Conservation (phyloP, 2,797 vertebrate species). For the Hippopotamyrus pictus region DNA sequence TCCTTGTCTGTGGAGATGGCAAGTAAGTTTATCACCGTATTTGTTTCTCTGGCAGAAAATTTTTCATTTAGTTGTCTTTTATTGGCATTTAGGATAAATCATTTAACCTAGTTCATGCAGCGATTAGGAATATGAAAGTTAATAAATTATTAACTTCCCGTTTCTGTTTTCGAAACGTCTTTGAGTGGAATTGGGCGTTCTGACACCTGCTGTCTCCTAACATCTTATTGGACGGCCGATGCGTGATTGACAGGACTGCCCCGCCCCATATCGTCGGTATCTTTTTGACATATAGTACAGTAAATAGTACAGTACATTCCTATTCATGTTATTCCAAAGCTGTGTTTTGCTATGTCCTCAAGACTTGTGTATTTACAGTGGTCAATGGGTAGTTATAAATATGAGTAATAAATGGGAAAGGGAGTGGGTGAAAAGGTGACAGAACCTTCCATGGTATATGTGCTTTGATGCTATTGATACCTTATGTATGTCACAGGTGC, state of each 20-base stretch:
- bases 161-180: background rate
- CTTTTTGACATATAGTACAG: background rate
- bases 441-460: background rate
- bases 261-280: background rate
- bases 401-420: background rate
- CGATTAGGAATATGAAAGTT: background rate
- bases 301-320: background rate
- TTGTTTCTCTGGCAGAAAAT: background rate
- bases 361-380: background rate
- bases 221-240: background rate
- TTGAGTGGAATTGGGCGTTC: background rate
- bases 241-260: background rate
- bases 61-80: background rate
- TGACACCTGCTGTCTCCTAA: background rate
- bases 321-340: background rate
- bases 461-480: background rate
- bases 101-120: background rate
- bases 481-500: background rate
- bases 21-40: background rate
- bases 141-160: background rate
- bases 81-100: background rate
- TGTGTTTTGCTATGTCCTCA: background rate
- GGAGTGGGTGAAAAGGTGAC: background rate
- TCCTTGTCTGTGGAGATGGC: background rate
- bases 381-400: background rate